Base-by-base conservation (phyloP, 2,888 invertebrate genomes). In the Panopea generosa region DNA sequence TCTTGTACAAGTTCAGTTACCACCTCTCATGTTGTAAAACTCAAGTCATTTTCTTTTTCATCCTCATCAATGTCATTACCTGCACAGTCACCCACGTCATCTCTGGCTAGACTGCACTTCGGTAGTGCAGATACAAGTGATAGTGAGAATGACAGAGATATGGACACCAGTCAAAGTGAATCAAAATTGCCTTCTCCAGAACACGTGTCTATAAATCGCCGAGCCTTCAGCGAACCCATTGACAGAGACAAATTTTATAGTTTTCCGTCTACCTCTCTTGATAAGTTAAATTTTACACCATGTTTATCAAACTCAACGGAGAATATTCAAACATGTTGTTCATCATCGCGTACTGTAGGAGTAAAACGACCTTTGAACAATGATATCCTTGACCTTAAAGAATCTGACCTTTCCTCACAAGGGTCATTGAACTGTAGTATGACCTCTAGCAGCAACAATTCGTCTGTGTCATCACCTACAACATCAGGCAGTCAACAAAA, bases 261-360 rank as follows among this genome's bases (percentile, higher is more conserved):
- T 68, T 89, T 91, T 80, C 91, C 92, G 18, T 89, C 91, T 79
- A 91, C 92, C 75, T 90, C 90, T 61, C 82, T 92, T 61, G 91
- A 91, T 83, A 88, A 91, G 76, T 84, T 92, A 20, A 91, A 87
- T 82, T 92, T 92, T 77, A 92, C 90, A 14, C 91, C 92, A 16
- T 92, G 92, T 81, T 87, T 87, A 60, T 87, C 89, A 43, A 87
- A 76, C 38, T 69, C 75, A 27, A 63, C 63, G 52, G 80, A 78
- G 61, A 77, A 77, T 33, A 27, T 69, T 27, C 55, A 56, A 20
- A 26, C 26, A 26, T 52, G 40, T 60, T 65, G 53, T 45, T 6
- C n/a, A 18, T 47, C 69, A 43, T 56, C 76, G 4, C 72, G 80
- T 16, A 27, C 33, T n/a, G 52, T 50, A 11, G 59, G 67, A 50